phyloP scores from a whole-genome alignment of 1,140 invertebrate genomes.

The Hylaeus volcanicus region DNA sequence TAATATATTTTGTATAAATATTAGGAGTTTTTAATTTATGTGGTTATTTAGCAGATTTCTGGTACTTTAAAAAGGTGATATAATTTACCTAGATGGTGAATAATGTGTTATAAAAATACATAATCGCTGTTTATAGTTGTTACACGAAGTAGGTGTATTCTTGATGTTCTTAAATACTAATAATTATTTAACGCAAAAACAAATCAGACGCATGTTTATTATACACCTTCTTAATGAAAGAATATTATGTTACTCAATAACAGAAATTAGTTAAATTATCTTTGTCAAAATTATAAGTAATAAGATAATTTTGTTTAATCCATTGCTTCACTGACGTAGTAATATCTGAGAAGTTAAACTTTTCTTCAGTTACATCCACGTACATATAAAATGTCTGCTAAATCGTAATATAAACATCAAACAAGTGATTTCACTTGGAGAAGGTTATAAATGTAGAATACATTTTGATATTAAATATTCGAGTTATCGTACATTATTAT shows the following conservation, averaged over 20 bases:
- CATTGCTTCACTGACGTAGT: background rate
- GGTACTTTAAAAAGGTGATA: background rate
- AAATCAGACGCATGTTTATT: constrained; percentile 2
- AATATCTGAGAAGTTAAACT: background rate
- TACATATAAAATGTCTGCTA: background rate
- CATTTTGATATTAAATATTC: background rate
- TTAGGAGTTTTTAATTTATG: background rate
- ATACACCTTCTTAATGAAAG: background rate
- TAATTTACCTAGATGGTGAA: background rate
- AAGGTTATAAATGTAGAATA: background rate
- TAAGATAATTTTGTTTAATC: background rate
- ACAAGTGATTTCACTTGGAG: background rate
- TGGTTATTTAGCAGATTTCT: background rate
- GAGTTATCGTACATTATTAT: background rate
- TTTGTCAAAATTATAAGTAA: background rate
- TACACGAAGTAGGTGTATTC: background rate
- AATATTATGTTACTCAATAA: background rate
- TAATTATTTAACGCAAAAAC: constrained; percentile 1
- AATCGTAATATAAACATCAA: background rate
- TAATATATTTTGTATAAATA: background rate
- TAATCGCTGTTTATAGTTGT: background rate
- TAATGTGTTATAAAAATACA: constrained; percentile 7
- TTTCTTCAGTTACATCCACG: background rate
- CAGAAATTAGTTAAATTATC: background rate
- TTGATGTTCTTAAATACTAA: constrained; percentile 2